Base-by-base conservation (phyloP, 2,797 vertebrate species). In the Pseudomugil gertrudae region DNA sequence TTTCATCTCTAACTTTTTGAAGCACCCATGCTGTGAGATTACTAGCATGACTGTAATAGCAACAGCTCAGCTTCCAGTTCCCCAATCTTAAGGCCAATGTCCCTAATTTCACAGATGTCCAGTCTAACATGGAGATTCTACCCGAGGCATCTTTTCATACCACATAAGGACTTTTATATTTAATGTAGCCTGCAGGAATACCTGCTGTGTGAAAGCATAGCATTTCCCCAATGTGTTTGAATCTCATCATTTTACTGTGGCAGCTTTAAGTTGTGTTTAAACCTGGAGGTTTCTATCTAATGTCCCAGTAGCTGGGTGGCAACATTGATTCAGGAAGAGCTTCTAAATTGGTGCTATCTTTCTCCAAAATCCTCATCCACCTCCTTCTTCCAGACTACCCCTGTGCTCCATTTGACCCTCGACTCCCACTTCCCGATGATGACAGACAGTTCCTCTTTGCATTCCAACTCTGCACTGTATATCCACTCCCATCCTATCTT, bases 261-360 rank as follows among this genome's bases (percentile, higher is more conserved):
- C 2, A 47, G n/a, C 4, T 26, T 45, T 11, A 4, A 33, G 29
- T 63, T n/a, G n/a, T 66, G 24, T 65, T 51, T 30, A 24, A 45
- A 48, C 10, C 2, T 15, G 8, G 10, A 0, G 82, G 87, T 14
- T 24, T 51, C 14, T 21, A 24, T 63, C 19, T 9, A 24, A 55
- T 36, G n/a, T 57, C 29, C 29, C 21, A 23, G 55, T 33, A 40
- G 2, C 33, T 24, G 43, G 50, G 26, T 52, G 58, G 52, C 87
- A 91, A 90, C 89, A 88, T 89, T 45, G 62, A 92, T 47, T 66
- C 91, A 94, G 89, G 90, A 90, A 68, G 83, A 89, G 86, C 87
- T 88, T 87, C 86, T 91, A 90, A 93, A 92, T 93, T 89, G 92
- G 88, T 93, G 91, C 90, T 93, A 92, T 93, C 93, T 93, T 93